Base-by-base conservation (phyloP, 2,797 vertebrate species). In the Clarias fuscus region DNA sequence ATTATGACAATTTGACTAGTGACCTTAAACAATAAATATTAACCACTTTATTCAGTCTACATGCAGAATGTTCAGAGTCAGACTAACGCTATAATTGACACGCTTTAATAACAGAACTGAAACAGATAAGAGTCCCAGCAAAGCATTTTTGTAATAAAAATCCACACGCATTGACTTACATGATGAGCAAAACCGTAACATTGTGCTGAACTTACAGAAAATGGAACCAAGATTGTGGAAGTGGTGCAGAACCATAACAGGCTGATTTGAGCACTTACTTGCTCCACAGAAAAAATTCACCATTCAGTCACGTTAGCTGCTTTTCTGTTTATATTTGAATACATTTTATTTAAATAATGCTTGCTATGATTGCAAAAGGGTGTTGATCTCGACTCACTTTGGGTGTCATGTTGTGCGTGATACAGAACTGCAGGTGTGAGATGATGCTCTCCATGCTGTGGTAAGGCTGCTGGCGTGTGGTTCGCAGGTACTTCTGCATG, bases 391-490 rank as follows among this genome's bases (percentile, higher is more conserved):
- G 18, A 24, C 87, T 18, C 75, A 99, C 98, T 97, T 98, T 99
- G 87, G 98, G 98, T 0, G 98, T 98, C 98, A 99, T 98, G 95
- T 97, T 98, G 6, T 99, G 96, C 0, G 97, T 98, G 95, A 99
- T 97, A 94, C 98, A 99, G 96, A 99, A 99, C 91, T 98, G 97
- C 17, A 99, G 94, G 93, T 99, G 98, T 84, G 97, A 96, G 86
- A 99, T 96, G 93, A 99, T 99, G 96, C 98, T 98, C 95, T 99
- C 98, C 98, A 99, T 99, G 92, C 97, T 98, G 94, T 99, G 98
- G 93, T 96, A 99, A 64, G 98, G 98, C 94, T 99, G 98, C 92
- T 99, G 98, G 90, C 97, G 97, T 71, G 98, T 99, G 90, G 97
- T 98, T 0, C 98, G 94, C 73, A 99, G 96, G 94, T 98, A 99